A percentile compares a stretch with the other conserved stretches of the same genome.
Evolutionary conservation across 2,888 invertebrate genomes (phyloP).

Genomic region (Dicyrtomina minuta): DNA sequence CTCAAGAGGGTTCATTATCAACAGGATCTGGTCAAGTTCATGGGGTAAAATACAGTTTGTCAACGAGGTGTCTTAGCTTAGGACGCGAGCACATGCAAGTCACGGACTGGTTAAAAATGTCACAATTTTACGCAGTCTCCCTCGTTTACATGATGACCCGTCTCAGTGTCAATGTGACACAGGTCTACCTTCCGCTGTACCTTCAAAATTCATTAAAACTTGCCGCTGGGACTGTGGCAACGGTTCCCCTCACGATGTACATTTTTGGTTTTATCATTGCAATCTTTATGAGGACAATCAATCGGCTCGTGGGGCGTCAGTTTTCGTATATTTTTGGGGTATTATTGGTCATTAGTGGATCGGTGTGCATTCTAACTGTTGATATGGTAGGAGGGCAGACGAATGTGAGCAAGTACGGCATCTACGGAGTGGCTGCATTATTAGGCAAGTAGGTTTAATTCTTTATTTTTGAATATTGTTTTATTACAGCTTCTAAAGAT

Average conservation of each 20-base stretch:
- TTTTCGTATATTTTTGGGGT: conserved; percentile 70
- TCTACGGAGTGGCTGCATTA: conserved; percentile 71
- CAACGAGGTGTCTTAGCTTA: conserved; percentile 37
- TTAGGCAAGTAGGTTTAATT: conserved; percentile 65
- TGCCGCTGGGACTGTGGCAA: conserved; percentile 72
- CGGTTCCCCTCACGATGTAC: conserved; percentile 80
- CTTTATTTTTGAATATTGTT: conserved; percentile 36
- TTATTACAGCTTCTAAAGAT: neutral
- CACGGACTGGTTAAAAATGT: conserved; percentile 47
- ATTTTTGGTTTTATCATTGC: conserved; percentile 77
- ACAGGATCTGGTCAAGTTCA: too few relatives aligned
- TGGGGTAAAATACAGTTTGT: too few relatives aligned
- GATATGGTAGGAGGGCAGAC: conserved; percentile 56
- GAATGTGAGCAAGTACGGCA: conserved; percentile 61
- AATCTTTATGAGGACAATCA: conserved; percentile 58
- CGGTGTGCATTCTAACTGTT: conserved; percentile 70
- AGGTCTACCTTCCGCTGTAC: conserved; percentile 83
- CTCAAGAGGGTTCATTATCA: too few relatives aligned
- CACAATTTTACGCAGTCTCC: conserved; percentile 61
- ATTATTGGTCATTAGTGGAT: conserved; percentile 65
- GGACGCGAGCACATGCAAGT: conserved; percentile 42
- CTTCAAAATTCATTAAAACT: conserved; percentile 74
- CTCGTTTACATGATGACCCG: conserved; percentile 82
- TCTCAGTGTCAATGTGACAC: conserved; percentile 79
- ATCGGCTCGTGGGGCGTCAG: conserved; percentile 62